Base-by-base conservation (phyloP, 2,797 vertebrate species). In the Champsocephalus gunnari region DNA sequence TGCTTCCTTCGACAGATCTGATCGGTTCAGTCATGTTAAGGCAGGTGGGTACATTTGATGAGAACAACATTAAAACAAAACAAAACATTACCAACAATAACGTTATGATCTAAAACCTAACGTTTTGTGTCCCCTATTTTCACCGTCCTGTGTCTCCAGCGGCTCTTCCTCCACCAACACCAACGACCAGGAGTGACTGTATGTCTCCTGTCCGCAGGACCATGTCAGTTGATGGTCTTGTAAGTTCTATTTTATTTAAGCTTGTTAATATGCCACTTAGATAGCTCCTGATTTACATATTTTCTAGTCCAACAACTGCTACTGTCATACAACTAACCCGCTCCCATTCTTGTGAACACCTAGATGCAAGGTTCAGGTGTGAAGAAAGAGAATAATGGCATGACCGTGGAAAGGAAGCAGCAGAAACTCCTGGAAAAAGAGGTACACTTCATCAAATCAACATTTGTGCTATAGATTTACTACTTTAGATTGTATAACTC, bases 341-440 rank as follows among this genome's bases (percentile, higher is more conserved):
- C 3, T 63, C 21, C 21, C 9, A 77, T 1, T 21, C n/a, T 49
- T 65, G 1, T 64, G 11, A 45, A 64, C 80, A 67, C 17, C 2
- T 71, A 96, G 94, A 49, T 54, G 17, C 91, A 91, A 16, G 77
- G 80, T 1, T 89, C 92, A 14, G 88, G 84, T 69, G 71, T 55
- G 11, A 97, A 95, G 81, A 90, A 93, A 73, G 95, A 95, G 51
- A 96, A 91, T 84, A 93, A 87, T 53, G n/a, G 17, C 47, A 79
- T 94, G 66, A 87, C 92, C 44, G 66, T 94, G 73, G 95, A 97
- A 54, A 90, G 81, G 76, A 98, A 94, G 89, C 96, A 96, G 62
- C 95, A 96, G 82, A 97, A 95, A 77, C 86, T 93, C 0, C 47
- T 99, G 84, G 97, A 99, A 86, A 98, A 95, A 86, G 97, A 99